Base-by-base conservation (phyloP, 2,113 vertebrate species). In the Brienomyrus longianalis region DNA sequence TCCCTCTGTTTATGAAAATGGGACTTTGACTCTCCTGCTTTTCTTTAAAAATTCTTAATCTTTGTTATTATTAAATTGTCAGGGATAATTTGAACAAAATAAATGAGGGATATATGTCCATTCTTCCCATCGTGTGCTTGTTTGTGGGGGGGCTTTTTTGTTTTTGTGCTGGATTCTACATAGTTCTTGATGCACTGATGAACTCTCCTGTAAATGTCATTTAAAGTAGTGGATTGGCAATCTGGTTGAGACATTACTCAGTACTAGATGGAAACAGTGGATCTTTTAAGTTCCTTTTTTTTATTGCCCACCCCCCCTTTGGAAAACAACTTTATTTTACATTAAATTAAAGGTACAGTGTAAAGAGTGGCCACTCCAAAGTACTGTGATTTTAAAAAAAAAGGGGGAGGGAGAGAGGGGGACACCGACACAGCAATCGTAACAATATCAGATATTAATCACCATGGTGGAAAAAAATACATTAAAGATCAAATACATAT, bases 51-150 rank as follows among this genome's bases (percentile, higher is more conserved):
- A 39, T 48, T 43, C 77, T 59, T 17, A 62, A 62, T 83, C 77
- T 89, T 84, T 89, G 77, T 84, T 83, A 84, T 89, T 85, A 84
- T 84, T 89, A 39, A 86, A 66, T 89, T 66, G 77, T 83, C 48
- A n/a, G 48, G 47, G n/a, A 89, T 35, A 62, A 56, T 89, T 35
- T 89, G 54, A 86, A 85, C 35, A 89, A 86, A 89, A 85, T 85
- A 89, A 89, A 59, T 85, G 51, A 66, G 89, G 45, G 89, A 56
- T 31, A 50, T 89, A 56, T 77, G 70, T 77, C 70, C 13, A 66
- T 27, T 66, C 62, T 27, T 66, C 62, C 62, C 62, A n/a, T 27
- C 9, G n/a, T n/a, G 59, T 62, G 59, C 21, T 23, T 62, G 21
- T 59, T 8, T 70, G 23, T 27, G 3, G 21, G 56, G 56, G 52